Evolutionary conservation across 2,113 vertebrate species (phyloP).

Genomic region (Platycercus adscitus): DNA sequence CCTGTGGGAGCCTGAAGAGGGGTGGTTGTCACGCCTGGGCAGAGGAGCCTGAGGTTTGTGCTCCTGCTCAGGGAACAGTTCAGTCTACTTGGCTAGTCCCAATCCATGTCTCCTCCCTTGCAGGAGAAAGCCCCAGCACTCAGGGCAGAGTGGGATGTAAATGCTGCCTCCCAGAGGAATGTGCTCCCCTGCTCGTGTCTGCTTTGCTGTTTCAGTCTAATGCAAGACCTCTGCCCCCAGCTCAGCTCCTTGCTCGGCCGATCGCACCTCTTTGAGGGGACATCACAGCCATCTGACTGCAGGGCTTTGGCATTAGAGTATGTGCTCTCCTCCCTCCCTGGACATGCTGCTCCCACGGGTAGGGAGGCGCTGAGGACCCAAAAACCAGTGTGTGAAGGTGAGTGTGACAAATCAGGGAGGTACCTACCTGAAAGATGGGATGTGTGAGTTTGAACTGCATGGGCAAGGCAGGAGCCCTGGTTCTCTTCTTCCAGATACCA

Average conservation of each 20-base stretch:
- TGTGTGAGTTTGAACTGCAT: background rate
- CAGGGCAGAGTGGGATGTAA: background rate
- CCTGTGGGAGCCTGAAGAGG: background rate
- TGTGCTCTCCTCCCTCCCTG: rapidly evolving
- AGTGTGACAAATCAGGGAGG: background rate
- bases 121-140: background rate
- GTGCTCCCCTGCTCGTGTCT: background rate
- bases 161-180: background rate
- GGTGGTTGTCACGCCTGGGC: background rate
- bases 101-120: background rate
- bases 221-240: background rate
- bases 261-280: background rate
- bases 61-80: rapidly evolving
- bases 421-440: background rate
- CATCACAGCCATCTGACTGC: too few species aligned
- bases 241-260: background rate
- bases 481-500: background rate
- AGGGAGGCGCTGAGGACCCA: background rate
- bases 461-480: background rate
- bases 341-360: rapidly evolving
- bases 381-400: background rate
- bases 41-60: background rate
- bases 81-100: background rate
- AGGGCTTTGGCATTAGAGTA: background rate
- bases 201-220: background rate